phyloP scores from a whole-genome alignment of 2,888 invertebrate species.

The Trisateles emortualis region DNA sequence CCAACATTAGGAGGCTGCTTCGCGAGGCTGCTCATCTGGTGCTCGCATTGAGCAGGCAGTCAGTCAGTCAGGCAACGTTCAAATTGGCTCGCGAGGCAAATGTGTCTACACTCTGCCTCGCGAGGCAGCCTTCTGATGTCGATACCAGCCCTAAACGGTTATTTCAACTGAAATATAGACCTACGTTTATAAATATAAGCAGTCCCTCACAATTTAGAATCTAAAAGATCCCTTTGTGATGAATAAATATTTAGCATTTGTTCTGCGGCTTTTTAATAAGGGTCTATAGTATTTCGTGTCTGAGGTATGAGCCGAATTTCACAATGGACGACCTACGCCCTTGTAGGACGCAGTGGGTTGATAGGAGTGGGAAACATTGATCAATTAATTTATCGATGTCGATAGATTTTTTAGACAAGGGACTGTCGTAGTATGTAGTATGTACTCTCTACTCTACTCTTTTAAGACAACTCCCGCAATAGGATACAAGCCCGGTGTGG shows the following conservation, averaged over 20 bases:
- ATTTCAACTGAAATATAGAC: neutral
- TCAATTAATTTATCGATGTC: neutral
- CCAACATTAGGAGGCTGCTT: too few relatives aligned
- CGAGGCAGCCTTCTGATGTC: too few relatives aligned
- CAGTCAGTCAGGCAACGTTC: too few relatives aligned
- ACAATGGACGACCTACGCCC: conserved; percentile 63
- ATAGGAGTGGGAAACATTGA: conserved; percentile 5
- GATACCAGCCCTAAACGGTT: too few relatives aligned
- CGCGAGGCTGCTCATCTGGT: too few relatives aligned
- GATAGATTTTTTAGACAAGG: conserved; percentile 5
- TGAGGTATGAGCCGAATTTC: conserved; percentile 58
- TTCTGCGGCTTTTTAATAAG: conserved; percentile 56
- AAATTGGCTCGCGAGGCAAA: too few relatives aligned
- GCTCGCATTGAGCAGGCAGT: too few relatives aligned
- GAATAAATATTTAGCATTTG: conserved; percentile 39
- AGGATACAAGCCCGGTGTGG: too few relatives aligned
- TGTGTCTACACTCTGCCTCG: too few relatives aligned
- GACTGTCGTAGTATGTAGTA: too few relatives aligned
- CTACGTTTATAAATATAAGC: neutral
- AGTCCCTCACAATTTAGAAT: neutral
- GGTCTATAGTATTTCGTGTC: conserved; percentile 51
- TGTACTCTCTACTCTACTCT: too few relatives aligned
- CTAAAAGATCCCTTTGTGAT: conserved; percentile 22
- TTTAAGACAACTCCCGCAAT: too few relatives aligned
- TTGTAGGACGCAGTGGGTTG: conserved; percentile 43